Evolutionary conservation across 2,113 vertebrate genomes (phyloP).

Genomic region (Nanorana parkeri): DNA sequence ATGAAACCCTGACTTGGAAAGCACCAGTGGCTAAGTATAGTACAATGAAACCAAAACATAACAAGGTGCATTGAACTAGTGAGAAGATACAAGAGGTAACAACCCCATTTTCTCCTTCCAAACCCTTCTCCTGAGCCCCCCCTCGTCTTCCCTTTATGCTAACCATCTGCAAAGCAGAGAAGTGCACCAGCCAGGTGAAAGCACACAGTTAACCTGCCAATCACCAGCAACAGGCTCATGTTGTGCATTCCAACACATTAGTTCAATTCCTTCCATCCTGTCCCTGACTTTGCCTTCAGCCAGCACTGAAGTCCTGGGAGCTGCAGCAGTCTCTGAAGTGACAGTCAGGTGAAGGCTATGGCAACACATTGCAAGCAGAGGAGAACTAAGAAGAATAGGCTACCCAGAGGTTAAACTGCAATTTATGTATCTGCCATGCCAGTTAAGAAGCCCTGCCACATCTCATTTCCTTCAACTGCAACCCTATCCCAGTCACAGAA

Average conservation of each 20-base stretch:
- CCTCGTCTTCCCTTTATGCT: too few species aligned
- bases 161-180: neutral
- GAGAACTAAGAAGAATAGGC: constrained; percentile 5
- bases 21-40: too few species aligned
- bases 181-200: neutral
- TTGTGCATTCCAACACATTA: constrained; percentile 52
- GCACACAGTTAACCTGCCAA: constrained; percentile 10
- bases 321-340: constrained; percentile 4
- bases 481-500: constrained; percentile 14
- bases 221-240: constrained; percentile 43
- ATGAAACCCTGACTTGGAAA: too few species aligned
- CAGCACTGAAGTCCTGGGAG: constrained; percentile 11
- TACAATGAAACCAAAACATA: too few species aligned
- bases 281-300: constrained; percentile 31
- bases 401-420: constrained; percentile 43
- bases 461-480: constrained; percentile 37
- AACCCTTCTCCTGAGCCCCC: too few species aligned
- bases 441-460: constrained; percentile 34
- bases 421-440: constrained; percentile 11
- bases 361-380: neutral
- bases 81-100: too few species aligned
- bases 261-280: constrained; percentile 24
- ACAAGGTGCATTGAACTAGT: too few species aligned
- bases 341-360: neutral
- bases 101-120: too few species aligned